Evolutionary conservation across 1,140 invertebrate genomes (phyloP), one percentile per base, ranked within the genome.

Genomic region (Cecropterus lyciades): DNA sequence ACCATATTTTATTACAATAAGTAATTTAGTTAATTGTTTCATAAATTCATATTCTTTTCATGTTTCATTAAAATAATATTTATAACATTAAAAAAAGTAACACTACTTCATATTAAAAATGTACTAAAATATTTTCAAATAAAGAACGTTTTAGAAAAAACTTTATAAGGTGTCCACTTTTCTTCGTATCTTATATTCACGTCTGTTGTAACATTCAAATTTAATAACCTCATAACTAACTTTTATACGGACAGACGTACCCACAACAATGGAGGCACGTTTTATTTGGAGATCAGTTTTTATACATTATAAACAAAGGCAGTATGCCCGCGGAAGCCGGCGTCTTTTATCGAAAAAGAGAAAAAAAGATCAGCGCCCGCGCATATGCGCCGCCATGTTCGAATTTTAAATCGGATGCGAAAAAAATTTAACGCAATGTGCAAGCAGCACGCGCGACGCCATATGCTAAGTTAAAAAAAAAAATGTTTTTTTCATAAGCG

Each of bases 331-430:
- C 63, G 68, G 64, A 66, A 65, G 62, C 55, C 68, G 71, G 68
- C 66, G 55, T 67, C 68, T 71, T 76, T 69, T 70, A 67, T 68
- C 16, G n/a, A 56, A 67, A 64, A 68, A 63, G 51, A 63, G 67
- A n/a, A 69, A 71, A 71, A 70, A 77, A 82, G 80, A 87, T 82
- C 74, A 67, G 76, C 75, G 75, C 71, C 67, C 64, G 77, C 77
- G 76, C 84, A 86, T 83, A 80, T 87, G 84, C 78, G 72, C 73
- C 71, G 73, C 81, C 70, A 80, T 85, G 81, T 86, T 91, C 78
- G 77, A 87, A 91, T 87, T 86, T 87, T 80, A 79, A 90, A 89
- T 88, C 80, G 88, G 88, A 91, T 89, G 86, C 82, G 75, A 88
- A 91, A 91, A 91, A 91, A 91, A 84, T 83, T 73, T 17, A 60